Evolutionary conservation across 2,113 vertebrate genomes (phyloP), one percentile per base, ranked within the genome.

Genomic region (Pheucticus melanocephalus): DNA sequence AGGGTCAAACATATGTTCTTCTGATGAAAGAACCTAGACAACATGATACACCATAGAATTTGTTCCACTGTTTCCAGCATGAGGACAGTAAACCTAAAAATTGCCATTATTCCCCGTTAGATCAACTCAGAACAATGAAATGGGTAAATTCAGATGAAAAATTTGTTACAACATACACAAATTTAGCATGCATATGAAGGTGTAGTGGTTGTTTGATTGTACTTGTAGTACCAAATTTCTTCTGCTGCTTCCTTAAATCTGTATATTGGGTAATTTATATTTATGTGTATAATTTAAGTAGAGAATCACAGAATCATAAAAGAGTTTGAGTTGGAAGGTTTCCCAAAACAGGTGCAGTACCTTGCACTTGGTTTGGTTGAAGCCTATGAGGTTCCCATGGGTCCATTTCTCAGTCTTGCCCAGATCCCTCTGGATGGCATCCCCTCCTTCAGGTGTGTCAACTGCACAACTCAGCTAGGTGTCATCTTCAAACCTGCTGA

Each of bases 121-220:
- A 61, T 25, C 21, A 76, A 60, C 17, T 82, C 21, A 71, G 23
- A 44, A 63, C 6, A 70, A 57, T 56, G 57, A 68, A 66, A 63
- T 59, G 1, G 22, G 2, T 47, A 64, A 75, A 82, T n/a, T 85
- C 16, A 28, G 39, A 33, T 31, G 6, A 66, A 92, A 82, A 42
- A 39, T 6, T 28, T 76, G 11, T 44, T 56, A 18, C 2, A 66
- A 4, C 3, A 25, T 44, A 14, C 13, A n/a, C 4, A 66, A n/a
- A 51, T 85, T 82, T 48, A 57, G 35, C 11, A 30, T 0, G 0
- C 6, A 2, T 28, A 10, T 28, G 9, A 4, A 15, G 31, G 6
- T 50, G 17, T 37, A 18, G 37, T 57, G 1, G 6, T 35, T 69
- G 53, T 20, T 76, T 82, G 31, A 66, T 44, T 11, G 10, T 21